phyloP scores from a whole-genome alignment of 2,113 vertebrate genomes.

The Capreolus pygargus region DNA sequence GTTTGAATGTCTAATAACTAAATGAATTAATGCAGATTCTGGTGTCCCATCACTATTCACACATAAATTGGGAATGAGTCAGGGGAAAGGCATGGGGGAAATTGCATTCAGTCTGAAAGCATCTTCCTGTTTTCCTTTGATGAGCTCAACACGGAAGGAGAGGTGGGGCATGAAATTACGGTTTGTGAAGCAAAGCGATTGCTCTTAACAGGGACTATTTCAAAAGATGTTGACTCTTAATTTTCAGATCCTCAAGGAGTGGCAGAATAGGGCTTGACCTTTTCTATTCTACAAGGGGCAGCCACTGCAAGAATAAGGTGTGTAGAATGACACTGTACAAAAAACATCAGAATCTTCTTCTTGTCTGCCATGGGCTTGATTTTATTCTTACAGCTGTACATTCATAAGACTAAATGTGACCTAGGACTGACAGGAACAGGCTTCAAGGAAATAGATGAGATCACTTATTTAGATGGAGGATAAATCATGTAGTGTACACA shows the following conservation, averaged over 20 bases:
- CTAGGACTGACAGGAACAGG: not conserved
- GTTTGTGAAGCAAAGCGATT: conserved; percentile 27
- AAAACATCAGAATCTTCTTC: not conserved
- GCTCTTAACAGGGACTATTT: not conserved
- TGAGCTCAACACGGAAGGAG: conserved; percentile 26
- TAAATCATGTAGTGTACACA: not conserved
- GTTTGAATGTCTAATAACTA: not conserved
- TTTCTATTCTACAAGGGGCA: not conserved
- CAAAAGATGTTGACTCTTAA: conserved; percentile 38
- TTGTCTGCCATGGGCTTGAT: not conserved
- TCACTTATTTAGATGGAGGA: not conserved
- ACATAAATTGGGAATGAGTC: conserved; percentile 31
- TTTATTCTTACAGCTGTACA: not conserved
- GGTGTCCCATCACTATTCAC: not conserved
- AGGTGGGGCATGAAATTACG: conserved; percentile 37
- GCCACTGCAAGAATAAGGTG: not conserved
- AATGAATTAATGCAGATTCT: not conserved
- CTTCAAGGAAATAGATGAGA: not conserved
- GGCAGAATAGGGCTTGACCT: not conserved
- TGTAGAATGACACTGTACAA: not conserved
- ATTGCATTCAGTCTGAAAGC: conserved; percentile 11
- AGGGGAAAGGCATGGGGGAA: conserved; percentile 4
- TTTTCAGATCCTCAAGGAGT: conserved; percentile 26
- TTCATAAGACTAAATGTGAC: not conserved
- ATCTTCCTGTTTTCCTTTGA: conserved; percentile 34